Conservation (phyloP, 2,888 invertebrate genomes). For the Polyploca ridens region DNA sequence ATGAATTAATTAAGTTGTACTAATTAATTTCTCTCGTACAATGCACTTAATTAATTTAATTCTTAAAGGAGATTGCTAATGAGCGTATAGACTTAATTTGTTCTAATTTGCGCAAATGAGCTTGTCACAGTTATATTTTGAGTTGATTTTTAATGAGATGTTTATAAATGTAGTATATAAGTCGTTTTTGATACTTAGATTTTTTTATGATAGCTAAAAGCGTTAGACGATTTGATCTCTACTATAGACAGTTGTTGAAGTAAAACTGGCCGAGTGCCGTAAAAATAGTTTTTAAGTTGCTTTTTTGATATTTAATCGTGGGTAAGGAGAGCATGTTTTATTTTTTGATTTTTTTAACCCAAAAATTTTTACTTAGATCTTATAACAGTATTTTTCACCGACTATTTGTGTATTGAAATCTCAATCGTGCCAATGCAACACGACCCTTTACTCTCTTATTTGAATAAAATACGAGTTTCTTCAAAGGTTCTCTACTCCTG, state of each 20-base stretch:
- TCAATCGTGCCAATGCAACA: slow-evolving; percentile 46
- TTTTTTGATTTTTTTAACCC: slow-evolving; percentile 68
- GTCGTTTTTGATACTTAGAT: slow-evolving; percentile 50
- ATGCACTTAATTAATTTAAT: neutral
- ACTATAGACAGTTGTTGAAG: slow-evolving; percentile 76
- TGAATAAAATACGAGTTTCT: slow-evolving; percentile 12
- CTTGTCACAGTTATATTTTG: slow-evolving; percentile 34
- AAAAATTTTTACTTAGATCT: slow-evolving; percentile 52
- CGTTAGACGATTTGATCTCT: slow-evolving; percentile 75
- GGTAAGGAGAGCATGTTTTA: slow-evolving; percentile 77
- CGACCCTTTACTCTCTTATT: slow-evolving; percentile 67
- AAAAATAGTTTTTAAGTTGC: slow-evolving; percentile 48
- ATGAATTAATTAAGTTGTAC: neutral
- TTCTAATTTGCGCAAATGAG: slow-evolving; percentile 32
- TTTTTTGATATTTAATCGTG: slow-evolving; percentile 52
- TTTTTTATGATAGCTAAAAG: slow-evolving; percentile 75
- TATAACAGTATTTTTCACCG: slow-evolving; percentile 46
- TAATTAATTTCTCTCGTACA: neutral
- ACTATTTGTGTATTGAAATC: slow-evolving; percentile 39
- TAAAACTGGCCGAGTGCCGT: slow-evolving; percentile 65
- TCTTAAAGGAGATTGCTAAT: neutral
- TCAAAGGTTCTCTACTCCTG: neutral
- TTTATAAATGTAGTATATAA: slow-evolving; percentile 49
- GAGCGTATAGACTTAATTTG: neutral
- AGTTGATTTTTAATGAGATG: slow-evolving; percentile 63